Conservation (phyloP, 2,113 vertebrate species). For the Archilochus colubris region DNA sequence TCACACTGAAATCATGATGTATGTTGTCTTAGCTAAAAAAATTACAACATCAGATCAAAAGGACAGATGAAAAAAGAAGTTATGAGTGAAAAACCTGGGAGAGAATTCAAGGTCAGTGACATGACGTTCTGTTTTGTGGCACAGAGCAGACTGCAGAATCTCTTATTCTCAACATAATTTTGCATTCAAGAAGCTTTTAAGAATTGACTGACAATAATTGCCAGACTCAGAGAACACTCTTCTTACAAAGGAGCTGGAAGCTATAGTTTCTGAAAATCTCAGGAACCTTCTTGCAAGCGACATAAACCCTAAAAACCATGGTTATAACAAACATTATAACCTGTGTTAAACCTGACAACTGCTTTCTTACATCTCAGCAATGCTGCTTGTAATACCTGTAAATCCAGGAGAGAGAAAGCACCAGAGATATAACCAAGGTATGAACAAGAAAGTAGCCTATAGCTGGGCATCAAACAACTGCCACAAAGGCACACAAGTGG, state of each 20-base stretch:
- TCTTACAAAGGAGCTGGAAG: neutral
- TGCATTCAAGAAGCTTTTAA: neutral
- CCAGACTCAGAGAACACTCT: neutral
- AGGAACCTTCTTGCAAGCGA: neutral
- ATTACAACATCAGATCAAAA: neutral
- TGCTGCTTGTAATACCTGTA: neutral
- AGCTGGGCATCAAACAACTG: neutral
- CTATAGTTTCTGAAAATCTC: neutral
- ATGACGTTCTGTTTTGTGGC: neutral
- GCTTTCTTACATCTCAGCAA: neutral
- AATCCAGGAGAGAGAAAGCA: neutral
- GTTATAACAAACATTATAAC: neutral
- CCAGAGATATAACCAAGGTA: neutral
- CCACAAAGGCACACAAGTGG: neutral
- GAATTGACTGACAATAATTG: neutral
- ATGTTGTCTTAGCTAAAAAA: constrained; percentile 30
- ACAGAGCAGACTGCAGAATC: neutral
- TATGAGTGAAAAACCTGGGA: neutral
- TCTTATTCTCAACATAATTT: neutral
- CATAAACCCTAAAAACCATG: neutral
- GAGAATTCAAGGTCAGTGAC: neutral
- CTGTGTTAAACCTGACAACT: neutral
- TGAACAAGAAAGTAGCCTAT: neutral
- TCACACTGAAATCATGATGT: neutral
- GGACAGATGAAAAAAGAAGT: neutral